Percentiles rank a stretch among this genome's conserved stretches.
These are phyloP conservation scores for Spermophilus dauricus DNA, from an alignment of 2,113 vertebrate species.

Conservation along the genomic window DNA sequence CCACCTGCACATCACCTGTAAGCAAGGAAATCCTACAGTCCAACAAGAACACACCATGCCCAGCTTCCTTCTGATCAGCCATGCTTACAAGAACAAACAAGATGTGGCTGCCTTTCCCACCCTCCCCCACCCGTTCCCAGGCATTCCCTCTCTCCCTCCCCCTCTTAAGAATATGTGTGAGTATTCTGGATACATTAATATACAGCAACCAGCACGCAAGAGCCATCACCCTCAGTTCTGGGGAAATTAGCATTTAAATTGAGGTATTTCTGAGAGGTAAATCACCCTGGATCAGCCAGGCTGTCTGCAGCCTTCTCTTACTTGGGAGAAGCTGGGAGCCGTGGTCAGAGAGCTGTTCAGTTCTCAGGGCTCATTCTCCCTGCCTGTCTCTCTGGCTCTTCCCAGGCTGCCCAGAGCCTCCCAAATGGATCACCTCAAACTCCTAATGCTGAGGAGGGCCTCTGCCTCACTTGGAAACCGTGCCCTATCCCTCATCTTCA, in stretches of 20 bases:
- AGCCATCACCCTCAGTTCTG: constrained; percentile 70
- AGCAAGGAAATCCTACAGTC: background rate
- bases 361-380: background rate
- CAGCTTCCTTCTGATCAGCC: background rate
- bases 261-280: constrained; percentile 83
- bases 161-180: constrained; percentile 63
- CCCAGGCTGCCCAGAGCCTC: background rate
- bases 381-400: background rate
- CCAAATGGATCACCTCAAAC: background rate
- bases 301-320: constrained; percentile 29
- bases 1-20: background rate
- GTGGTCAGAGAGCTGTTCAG: background rate
- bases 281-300: constrained; percentile 59
- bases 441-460: background rate
- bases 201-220: constrained; percentile 46
- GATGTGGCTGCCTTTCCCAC: background rate
- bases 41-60: background rate
- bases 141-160: background rate
- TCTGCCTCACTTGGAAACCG: accelerated
- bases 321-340: background rate
- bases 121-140: background rate
- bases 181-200: constrained; percentile 61
- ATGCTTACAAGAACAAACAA: background rate
- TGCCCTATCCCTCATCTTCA: background rate
- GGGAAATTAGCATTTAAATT: constrained; percentile 89